A percentile compares a stretch with the other conserved stretches of the same genome.
phyloP scores from a whole-genome alignment of 1,140 invertebrate genomes.

The Popillia japonica region DNA sequence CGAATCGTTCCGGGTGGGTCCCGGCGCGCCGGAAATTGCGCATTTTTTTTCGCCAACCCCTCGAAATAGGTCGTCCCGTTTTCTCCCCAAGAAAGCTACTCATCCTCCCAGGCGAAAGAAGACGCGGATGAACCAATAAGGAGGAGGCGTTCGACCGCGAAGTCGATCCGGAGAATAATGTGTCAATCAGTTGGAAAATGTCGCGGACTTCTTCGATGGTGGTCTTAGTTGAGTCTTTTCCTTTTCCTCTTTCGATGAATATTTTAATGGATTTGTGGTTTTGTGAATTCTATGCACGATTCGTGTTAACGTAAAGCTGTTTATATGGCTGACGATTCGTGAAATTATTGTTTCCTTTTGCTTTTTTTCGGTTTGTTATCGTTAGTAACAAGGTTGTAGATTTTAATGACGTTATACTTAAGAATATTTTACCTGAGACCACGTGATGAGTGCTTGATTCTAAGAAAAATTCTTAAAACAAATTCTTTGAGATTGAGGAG shows the following conservation, averaged over 20 bases:
- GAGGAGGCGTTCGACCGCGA: slow-evolving; percentile 29
- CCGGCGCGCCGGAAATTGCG: slow-evolving; percentile 47
- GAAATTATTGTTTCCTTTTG: slow-evolving; percentile 42
- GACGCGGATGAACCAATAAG: slow-evolving; percentile 45
- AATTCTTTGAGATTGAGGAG: no score
- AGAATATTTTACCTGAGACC: no score
- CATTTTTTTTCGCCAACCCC: slow-evolving; percentile 47
- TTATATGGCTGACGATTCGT: slow-evolving; percentile 43
- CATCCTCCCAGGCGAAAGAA: background rate
- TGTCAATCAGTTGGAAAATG: slow-evolving; percentile 43
- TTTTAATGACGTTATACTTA: no score
- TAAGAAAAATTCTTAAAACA: no score
- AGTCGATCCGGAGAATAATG: slow-evolving; percentile 44
- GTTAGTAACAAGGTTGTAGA: no score
- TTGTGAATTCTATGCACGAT: background rate
- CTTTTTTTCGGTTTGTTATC: background rate
- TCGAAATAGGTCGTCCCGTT: background rate
- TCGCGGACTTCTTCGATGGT: slow-evolving; percentile 25
- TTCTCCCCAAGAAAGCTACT: no score
- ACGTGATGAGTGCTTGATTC: no score
- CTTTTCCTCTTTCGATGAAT: slow-evolving; percentile 39
- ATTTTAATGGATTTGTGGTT: slow-evolving; percentile 40
- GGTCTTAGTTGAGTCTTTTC: no score
- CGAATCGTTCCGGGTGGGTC: slow-evolving; percentile 42
- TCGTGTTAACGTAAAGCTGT: slow-evolving; percentile 31